Percentiles rank a stretch among this genome's conserved stretches.
These are phyloP conservation scores for Stigmatopora argus DNA, from an alignment of 2,113 vertebrate species.

Conservation along the genomic window DNA sequence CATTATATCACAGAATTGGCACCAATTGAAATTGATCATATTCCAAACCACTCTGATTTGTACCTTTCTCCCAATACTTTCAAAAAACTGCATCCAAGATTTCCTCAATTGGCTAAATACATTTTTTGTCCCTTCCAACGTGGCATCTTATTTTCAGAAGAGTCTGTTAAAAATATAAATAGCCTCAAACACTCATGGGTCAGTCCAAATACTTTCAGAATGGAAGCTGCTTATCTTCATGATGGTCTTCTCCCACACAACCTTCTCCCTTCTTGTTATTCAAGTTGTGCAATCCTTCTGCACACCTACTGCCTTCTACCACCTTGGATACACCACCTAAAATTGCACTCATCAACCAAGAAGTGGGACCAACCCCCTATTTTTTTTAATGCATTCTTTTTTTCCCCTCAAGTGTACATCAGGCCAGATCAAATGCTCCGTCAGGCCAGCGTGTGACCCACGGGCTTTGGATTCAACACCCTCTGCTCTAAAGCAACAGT, in stretches of 20 bases:
- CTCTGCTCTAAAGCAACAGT: slow-evolving; percentile 52
- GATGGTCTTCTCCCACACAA: slow-evolving; percentile 20
- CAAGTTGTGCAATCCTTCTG: slow-evolving; percentile 37
- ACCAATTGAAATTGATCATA: too few relatives aligned
- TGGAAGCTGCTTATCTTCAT: slow-evolving; percentile 44
- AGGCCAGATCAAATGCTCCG: background rate
- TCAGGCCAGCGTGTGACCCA: slow-evolving; percentile 7
- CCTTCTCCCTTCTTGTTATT: slow-evolving; percentile 25
- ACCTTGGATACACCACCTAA: slow-evolving; percentile 32
- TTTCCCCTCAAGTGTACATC: background rate
- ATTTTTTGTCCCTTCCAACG: slow-evolving; percentile 6
- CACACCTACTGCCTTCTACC: slow-evolving; percentile 53
- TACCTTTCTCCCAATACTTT: background rate
- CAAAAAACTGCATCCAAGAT: slow-evolving; percentile 25
- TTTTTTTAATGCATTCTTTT: background rate
- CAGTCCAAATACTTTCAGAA: slow-evolving; percentile 21
- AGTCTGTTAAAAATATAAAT: slow-evolving; percentile 21
- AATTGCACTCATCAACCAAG: slow-evolving; percentile 11
- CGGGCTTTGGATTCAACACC: slow-evolving; percentile 29
- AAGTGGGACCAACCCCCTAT: background rate
- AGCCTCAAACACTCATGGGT: slow-evolving; percentile 12
- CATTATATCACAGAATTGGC: background rate
- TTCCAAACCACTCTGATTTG: too few relatives aligned
- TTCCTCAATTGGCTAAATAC: slow-evolving; percentile 38
- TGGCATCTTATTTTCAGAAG: too few relatives aligned